These are phyloP conservation scores for Rhea pennata DNA, from an alignment of 2,113 vertebrate species.

Conservation along the genomic window DNA sequence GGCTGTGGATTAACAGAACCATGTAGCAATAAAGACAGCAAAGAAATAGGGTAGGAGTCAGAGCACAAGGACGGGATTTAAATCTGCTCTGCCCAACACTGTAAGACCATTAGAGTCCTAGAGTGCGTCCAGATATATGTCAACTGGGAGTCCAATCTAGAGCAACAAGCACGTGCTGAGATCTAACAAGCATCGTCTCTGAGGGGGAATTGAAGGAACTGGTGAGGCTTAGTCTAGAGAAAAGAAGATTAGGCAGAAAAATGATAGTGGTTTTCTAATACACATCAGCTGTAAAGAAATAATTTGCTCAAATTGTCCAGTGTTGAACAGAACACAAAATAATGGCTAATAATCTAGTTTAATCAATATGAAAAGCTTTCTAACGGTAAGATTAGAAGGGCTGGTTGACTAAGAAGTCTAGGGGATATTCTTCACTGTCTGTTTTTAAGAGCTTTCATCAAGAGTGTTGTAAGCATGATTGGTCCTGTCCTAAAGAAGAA, in stretches of 20 bases:
- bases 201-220: not conserved
- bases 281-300: not conserved
- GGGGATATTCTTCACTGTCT: not conserved
- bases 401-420: not conserved
- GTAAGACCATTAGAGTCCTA: not conserved
- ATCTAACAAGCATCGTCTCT: not conserved
- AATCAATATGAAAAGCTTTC: not conserved
- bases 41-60: not conserved
- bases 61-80: not conserved
- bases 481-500: not conserved
- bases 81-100: not conserved
- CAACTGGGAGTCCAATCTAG: not conserved
- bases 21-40: not conserved
- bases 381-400: not conserved
- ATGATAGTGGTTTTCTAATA: not conserved
- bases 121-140: not conserved
- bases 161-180: not conserved
- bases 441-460: not conserved
- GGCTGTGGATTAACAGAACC: not conserved
- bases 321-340: not conserved
- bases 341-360: not conserved
- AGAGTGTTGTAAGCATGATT: not conserved
- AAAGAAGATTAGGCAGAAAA: not conserved
- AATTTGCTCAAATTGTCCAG: fast-evolving
- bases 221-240: not conserved